phyloP scores from a whole-genome alignment of 2,888 invertebrate species.

The Trachelus stipa region DNA sequence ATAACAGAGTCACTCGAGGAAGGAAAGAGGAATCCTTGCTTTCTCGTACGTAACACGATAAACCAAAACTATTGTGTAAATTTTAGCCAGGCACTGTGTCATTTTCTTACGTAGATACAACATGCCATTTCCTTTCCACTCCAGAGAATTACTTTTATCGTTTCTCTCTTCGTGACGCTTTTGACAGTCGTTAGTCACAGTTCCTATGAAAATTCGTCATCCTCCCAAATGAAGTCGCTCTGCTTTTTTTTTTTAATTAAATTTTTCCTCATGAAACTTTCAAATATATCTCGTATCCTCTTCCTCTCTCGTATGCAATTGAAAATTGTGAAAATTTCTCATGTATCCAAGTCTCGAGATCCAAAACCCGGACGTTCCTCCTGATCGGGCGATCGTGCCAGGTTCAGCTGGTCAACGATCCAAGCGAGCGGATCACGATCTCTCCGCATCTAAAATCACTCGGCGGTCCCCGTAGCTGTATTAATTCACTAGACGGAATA shows the following conservation, averaged over 20 bases:
- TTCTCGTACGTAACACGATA: not conserved
- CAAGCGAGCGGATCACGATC: slow-evolving; percentile 51
- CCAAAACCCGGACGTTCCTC: not conserved
- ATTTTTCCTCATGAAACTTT: not conserved
- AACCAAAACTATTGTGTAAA: not conserved
- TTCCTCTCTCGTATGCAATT: not conserved
- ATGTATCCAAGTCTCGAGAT: not conserved
- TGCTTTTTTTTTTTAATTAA: no score
- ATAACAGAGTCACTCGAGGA: slow-evolving; percentile 32
- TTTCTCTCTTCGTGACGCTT: not conserved
- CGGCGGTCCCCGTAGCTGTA: slow-evolving; percentile 53
- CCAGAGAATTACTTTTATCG: not conserved
- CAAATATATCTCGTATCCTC: not conserved
- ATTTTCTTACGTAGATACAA: not conserved
- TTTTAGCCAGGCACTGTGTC: not conserved
- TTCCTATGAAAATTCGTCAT: not conserved
- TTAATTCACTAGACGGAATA: slow-evolving; percentile 58
- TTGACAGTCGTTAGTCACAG: not conserved
- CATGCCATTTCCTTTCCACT: not conserved
- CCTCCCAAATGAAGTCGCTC: not conserved
- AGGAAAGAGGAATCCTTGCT: not conserved
- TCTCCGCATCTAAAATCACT: slow-evolving; percentile 58
- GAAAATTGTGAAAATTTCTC: not conserved
- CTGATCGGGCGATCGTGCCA: slow-evolving; percentile 1
- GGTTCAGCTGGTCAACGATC: slow-evolving; percentile 10